phyloP scores from a whole-genome alignment of 2,888 invertebrate species.

The Chrysolina oricalcia region DNA sequence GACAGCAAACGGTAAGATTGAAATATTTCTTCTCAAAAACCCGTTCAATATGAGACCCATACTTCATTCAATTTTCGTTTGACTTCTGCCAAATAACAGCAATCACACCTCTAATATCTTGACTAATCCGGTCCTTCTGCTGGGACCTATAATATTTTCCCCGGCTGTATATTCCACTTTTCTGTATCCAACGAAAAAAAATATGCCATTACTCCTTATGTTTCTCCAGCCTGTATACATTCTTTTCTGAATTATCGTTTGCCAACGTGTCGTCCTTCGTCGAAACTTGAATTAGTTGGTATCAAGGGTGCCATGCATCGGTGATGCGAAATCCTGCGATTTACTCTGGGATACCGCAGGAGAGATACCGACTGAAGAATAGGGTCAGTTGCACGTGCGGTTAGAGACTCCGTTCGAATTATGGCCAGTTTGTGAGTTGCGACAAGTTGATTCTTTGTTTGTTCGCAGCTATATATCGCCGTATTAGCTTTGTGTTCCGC shows the following conservation, averaged over 20 bases:
- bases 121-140: too few relatives aligned
- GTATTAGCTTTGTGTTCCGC: not conserved
- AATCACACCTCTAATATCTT: too few relatives aligned
- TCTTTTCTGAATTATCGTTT: not conserved
- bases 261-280: conserved; percentile 4
- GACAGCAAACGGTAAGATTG: too few relatives aligned
- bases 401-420: not conserved
- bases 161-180: not conserved
- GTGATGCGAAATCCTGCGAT: conserved; percentile 5
- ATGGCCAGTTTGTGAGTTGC: conserved; percentile 6
- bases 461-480: not conserved
- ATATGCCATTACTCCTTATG: conserved; percentile 5
- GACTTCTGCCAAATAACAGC: too few relatives aligned
- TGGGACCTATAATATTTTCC: not conserved
- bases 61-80: too few relatives aligned
- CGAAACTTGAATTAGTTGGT: conserved; percentile 16
- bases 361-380: conserved; percentile 11
- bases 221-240: not conserved
- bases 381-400: conserved; percentile 10
- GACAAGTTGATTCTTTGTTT: not conserved
- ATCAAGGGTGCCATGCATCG: conserved; percentile 9
- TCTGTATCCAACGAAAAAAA: not conserved
- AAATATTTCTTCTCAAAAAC: too few relatives aligned
- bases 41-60: too few relatives aligned
- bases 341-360: conserved; percentile 10